Base-by-base conservation (phyloP, 2,888 invertebrate genomes). In the Ormyrus thymus region DNA sequence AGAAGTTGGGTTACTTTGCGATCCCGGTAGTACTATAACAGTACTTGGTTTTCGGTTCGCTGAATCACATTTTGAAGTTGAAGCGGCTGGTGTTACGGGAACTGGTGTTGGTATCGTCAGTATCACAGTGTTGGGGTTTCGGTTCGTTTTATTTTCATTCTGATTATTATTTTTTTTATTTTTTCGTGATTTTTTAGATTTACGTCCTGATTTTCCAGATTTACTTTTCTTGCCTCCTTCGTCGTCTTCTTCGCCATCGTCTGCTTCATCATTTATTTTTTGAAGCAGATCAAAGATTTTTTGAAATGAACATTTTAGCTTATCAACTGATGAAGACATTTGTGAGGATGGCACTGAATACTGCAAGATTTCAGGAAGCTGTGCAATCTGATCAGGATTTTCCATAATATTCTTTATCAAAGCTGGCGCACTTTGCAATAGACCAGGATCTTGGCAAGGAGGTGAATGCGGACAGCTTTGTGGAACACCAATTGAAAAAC, bases 221-320 rank as follows among this genome's bases (percentile, higher is more conserved):
- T 62, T 73, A 48, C 76, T 79, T 46, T 64, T 76, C n/a, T 73
- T 69, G n/a, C 15, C 7, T 64, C 9, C 7, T 15, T 11, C 45
- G 11, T 64, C 72, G n/a, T 84, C 82, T 4, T 84, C 84, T 45
- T 84, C 82, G n/a, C 84, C 82, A 8, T 51, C 56, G 15, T 65
- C 61, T 6, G 53, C 46, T 15, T 72, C 48, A 0, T 48, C n/a
- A 64, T 72, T 59, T 9, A 53, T 7, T 48, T 43, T 46, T 45
- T 76, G 53, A 8, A 76, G 6, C 7, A 76, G 6, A 6, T 13
- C 76, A 29, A 72, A 76, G 13, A 79, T 69, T 29, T 76, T 79
- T 9, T 66, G 45, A 7, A 79, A 46, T 5, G 66, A 79, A 7
- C 29, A 8, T 58, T 48, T 62, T 5, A 79, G 48, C 13, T 76